Base-by-base conservation (phyloP, 2,888 invertebrate genomes). In the Mantis religiosa region DNA sequence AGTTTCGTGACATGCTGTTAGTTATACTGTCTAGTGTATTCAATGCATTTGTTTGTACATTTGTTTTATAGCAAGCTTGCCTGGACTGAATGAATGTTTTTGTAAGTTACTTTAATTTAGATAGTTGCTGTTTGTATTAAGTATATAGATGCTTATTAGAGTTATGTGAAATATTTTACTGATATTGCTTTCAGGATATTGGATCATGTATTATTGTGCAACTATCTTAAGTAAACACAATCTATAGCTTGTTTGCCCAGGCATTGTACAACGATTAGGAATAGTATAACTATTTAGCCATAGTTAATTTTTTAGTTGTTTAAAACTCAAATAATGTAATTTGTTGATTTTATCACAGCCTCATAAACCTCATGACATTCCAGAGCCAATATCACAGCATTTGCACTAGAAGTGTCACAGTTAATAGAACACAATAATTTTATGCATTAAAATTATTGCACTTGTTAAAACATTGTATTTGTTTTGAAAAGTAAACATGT, bases 11-110 rank as follows among this genome's bases (percentile, higher is more conserved):
- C 15, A 86, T 71, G 54, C 71, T 84, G 12, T 28, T 34, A 71
- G 25, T 30, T 28, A 84, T 30, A 86, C 6, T 86, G 81, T 86
- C 28, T 86, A 87, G 28, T 87, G 87, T 87, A 87, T 82, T 28
- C 25, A 87, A 82, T 87, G 87, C 82, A 34, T 87, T 20, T 82
- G 25, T 82, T 85, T 47, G 85, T 87, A n/a, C 82, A 82, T 87
- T 87, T 87, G 87, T 87, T 87, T 85, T 82, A 87, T 87, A 87
- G 87, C 87, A 87, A 87, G 87, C 87, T 87, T 82, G 87, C 87
- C 87, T 87, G 87, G 87, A 87, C 41, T 87, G 87, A 82, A 82
- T 87, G 54, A 87, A 28, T 87, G 87, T 47, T 87, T 87, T 87
- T 87, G 87, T 87, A 87, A 87, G 87, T 87, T 81, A 85, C 85